phyloP scores from a whole-genome alignment of 1,140 invertebrate genomes.

The Drosophila micromelanica region DNA sequence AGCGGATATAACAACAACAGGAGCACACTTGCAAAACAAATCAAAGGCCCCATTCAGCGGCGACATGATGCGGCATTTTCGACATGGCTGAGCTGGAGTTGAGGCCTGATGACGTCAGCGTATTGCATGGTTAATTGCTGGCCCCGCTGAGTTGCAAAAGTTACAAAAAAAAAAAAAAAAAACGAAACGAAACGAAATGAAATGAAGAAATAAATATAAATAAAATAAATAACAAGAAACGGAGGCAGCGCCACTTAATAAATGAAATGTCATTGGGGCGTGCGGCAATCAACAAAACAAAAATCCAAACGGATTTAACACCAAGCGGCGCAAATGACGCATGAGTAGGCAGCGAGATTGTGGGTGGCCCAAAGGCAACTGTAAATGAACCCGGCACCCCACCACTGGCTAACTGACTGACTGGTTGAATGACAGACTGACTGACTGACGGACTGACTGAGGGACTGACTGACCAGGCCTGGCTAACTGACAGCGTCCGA shows the following conservation, averaged over 20 bases:
- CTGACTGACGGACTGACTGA: conserved; percentile 45
- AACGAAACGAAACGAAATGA: not conserved
- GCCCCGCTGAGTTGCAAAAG: conserved; percentile 14
- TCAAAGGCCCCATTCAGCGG: conserved; percentile 56
- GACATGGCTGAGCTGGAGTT: conserved; percentile 2
- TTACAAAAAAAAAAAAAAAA: conserved; percentile 2
- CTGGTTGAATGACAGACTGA: conserved; percentile 27
- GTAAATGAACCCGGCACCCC: conserved; percentile 13
- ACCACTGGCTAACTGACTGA: conserved; percentile 12
- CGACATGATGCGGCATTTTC: conserved; percentile 61
- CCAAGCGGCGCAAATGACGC: conserved; percentile 55
- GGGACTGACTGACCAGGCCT: too few species aligned
- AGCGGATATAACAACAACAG: conserved; percentile 72
- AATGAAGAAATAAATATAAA: not conserved
- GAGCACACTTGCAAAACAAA: conserved; percentile 64
- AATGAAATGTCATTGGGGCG: conserved; percentile 82
- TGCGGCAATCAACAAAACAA: conserved; percentile 71
- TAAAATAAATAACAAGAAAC: conserved; percentile 13
- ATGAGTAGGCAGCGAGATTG: conserved; percentile 15
- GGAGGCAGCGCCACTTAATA: conserved; percentile 65
- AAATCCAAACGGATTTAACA: conserved; percentile 73
- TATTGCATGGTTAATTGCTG: conserved; percentile 78
- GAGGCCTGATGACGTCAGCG: conserved; percentile 60
- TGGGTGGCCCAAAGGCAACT: not conserved
- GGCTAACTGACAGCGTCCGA: conserved; percentile 66